phyloP scores from a whole-genome alignment of 2,113 vertebrate species.

The Ia io region DNA sequence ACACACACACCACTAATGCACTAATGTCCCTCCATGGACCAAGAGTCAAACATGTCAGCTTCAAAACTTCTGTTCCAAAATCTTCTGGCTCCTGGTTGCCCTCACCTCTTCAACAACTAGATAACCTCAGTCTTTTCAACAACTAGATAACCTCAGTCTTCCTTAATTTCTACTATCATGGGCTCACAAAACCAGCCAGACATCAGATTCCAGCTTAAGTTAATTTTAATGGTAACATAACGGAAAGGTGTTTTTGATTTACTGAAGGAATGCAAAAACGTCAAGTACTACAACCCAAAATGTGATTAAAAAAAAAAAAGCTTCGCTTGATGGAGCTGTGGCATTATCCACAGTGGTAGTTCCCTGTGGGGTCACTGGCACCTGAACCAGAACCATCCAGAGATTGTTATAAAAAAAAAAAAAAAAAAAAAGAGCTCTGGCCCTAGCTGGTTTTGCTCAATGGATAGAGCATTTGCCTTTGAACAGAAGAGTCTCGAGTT shows the following conservation, averaged over 20 bases:
- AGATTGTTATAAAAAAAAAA: too few species aligned
- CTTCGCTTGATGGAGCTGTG: background rate
- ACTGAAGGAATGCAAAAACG: background rate
- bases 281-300: background rate
- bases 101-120: background rate
- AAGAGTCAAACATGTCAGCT: accelerated
- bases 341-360: accelerated
- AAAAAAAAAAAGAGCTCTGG: background rate
- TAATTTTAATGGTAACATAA: background rate
- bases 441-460: too few species aligned
- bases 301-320: background rate
- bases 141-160: background rate
- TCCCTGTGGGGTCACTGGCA: too few species aligned
- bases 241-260: background rate
- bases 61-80: background rate
- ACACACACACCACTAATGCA: background rate
- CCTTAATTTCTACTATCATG: background rate
- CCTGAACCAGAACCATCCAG: background rate
- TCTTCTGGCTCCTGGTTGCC: background rate
- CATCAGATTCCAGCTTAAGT: background rate
- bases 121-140: background rate
- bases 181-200: background rate
- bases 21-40: background rate
- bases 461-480: too few species aligned
- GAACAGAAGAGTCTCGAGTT: too few species aligned